Evolutionary conservation across 2,797 vertebrate genomes (phyloP).

Genomic region (Basileuterus tristriatus): DNA sequence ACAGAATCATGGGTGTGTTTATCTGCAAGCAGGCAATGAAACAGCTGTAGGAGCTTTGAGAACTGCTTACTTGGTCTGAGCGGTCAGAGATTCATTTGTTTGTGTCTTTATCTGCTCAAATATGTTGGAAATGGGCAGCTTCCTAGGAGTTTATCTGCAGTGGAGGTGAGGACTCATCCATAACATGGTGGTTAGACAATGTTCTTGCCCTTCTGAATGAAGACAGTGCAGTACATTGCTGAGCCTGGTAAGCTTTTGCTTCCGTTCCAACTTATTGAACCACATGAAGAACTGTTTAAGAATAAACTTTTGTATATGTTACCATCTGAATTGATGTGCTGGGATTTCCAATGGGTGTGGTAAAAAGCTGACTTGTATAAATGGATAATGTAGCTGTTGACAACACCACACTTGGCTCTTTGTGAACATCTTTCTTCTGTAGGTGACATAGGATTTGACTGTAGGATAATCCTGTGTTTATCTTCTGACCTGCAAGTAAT

Average conservation of each 20-base stretch:
- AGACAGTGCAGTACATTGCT: background rate
- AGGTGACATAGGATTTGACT: background rate
- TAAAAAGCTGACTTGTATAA: background rate
- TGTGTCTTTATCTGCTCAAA: background rate
- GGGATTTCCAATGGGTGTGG: background rate
- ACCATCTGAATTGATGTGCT: background rate
- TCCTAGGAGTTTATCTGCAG: background rate
- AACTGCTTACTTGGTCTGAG: background rate
- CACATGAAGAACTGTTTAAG: background rate
- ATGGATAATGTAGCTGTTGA: background rate
- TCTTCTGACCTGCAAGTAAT: background rate
- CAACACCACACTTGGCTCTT: background rate
- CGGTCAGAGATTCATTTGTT: background rate
- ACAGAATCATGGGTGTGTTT: background rate
- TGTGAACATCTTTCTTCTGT: background rate
- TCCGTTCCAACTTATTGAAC: background rate
- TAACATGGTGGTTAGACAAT: background rate
- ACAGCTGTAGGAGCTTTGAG: background rate
- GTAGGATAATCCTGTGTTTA: background rate
- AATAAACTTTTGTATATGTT: background rate
- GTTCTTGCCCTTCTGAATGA: background rate
- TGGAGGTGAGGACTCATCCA: background rate
- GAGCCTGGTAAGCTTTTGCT: background rate
- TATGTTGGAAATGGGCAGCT: background rate
- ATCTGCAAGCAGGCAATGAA: background rate